Conservation (phyloP, 2,113 vertebrate species). For the Semnornis frantzii region DNA sequence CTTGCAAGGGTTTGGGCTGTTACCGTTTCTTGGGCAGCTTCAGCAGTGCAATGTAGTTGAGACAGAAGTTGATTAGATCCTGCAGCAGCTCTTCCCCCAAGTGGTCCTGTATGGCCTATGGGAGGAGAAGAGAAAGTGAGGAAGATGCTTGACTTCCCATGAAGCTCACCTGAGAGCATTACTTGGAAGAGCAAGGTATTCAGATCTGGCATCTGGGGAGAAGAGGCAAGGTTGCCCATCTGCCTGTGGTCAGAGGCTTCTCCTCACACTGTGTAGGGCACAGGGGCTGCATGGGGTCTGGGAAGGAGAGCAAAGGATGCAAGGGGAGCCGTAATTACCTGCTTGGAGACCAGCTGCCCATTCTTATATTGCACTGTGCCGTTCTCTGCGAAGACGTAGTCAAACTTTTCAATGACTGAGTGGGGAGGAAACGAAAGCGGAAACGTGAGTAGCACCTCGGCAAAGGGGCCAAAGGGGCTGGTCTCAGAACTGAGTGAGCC, state of each 20-base stretch:
- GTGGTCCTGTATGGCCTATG: conserved; percentile 94
- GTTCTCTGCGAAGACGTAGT: conserved; percentile 97
- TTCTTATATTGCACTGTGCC: conserved; percentile 97
- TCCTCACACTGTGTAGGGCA: rapidly evolving
- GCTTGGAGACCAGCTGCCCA: conserved; percentile 90
- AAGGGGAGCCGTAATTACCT: conserved; percentile 75
- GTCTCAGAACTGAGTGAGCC: background rate
- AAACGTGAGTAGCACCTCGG: background rate
- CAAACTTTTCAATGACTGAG: conserved; percentile 92
- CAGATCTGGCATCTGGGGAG: background rate
- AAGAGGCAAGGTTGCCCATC: background rate
- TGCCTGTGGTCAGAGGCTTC: rapidly evolving
- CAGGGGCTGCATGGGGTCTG: background rate
- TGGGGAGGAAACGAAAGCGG: background rate
- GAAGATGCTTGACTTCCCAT: background rate
- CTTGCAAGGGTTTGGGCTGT: rapidly evolving
- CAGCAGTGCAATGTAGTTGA: conserved; percentile 94
- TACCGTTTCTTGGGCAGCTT: conserved; percentile 97
- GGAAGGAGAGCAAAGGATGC: background rate
- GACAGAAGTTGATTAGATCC: conserved; percentile 98
- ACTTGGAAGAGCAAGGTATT: background rate
- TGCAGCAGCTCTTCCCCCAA: conserved; percentile 95
- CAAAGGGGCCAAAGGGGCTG: background rate
- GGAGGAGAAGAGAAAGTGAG: background rate
- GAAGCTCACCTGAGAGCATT: background rate